phyloP scores from a whole-genome alignment of 1,140 invertebrate genomes.

The Trachelipus rathkii region DNA sequence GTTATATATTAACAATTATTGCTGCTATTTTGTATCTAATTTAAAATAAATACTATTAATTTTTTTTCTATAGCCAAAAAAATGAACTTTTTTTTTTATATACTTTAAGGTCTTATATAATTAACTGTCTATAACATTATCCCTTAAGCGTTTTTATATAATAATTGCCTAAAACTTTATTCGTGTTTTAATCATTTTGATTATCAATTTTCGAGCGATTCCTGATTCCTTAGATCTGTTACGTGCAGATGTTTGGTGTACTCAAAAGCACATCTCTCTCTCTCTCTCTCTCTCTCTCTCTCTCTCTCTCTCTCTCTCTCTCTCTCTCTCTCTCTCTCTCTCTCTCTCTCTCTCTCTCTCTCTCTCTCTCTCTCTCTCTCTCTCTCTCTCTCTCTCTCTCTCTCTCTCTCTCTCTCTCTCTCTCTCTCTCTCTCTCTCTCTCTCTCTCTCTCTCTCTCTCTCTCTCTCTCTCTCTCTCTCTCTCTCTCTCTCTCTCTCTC shows the following conservation, averaged over 20 bases:
- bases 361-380: slow-evolving; percentile 2
- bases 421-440: slow-evolving; percentile 2
- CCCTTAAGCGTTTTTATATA: no score
- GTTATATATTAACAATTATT: no score
- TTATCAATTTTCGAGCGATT: no score
- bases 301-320: slow-evolving; percentile 6
- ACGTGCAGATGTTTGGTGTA: background rate
- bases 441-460: slow-evolving; percentile 2
- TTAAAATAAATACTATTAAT: no score
- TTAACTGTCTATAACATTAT: no score
- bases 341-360: slow-evolving; percentile 2
- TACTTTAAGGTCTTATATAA: no score
- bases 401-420: slow-evolving; percentile 2
- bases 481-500: slow-evolving; percentile 2
- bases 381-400: slow-evolving; percentile 2
- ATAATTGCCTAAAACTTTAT: no score
- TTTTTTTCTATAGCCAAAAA: no score
- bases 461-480: slow-evolving; percentile 2
- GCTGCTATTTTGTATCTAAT: no score
- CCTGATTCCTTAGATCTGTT: no score
- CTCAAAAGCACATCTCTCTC: background rate
- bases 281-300: slow-evolving; percentile 2
- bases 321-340: slow-evolving; percentile 8
- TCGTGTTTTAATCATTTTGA: no score
- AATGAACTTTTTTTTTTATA: no score